These are phyloP conservation scores for Psilopogon haemacephalus DNA, from an alignment of 2,113 vertebrate genomes.

Conservation along the genomic window DNA sequence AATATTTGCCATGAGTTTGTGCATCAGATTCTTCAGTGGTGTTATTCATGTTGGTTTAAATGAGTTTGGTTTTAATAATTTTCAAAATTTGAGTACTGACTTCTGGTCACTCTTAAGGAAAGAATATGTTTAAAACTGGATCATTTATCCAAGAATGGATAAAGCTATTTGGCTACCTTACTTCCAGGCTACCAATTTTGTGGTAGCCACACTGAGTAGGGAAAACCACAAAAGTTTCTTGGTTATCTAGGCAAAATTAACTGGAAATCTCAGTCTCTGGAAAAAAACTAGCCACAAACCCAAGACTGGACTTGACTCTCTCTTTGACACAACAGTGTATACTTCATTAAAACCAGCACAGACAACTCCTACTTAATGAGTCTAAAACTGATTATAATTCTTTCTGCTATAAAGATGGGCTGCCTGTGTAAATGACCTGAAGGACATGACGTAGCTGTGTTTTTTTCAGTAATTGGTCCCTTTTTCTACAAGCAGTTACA, in stretches of 20 bases:
- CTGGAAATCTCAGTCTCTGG: neutral
- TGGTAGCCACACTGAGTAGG: neutral
- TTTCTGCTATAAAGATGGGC: neutral
- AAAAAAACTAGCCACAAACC: neutral
- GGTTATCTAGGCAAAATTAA: neutral
- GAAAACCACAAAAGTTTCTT: neutral
- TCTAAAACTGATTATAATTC: neutral
- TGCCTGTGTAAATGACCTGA: rapidly evolving
- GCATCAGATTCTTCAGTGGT: neutral
- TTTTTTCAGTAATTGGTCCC: neutral
- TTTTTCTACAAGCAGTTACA: neutral
- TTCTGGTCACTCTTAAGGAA: neutral
- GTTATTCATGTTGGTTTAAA: neutral
- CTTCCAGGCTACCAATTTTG: neutral
- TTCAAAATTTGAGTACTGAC: neutral
- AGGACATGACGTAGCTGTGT: rapidly evolving
- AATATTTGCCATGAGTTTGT: neutral
- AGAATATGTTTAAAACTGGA: neutral
- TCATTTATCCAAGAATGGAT: neutral
- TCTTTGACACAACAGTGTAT: neutral
- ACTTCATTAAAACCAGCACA: rapidly evolving
- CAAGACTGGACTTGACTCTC: neutral
- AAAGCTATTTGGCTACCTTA: neutral
- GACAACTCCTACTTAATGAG: neutral
- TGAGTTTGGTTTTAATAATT: neutral